These are phyloP conservation scores for Trichechus manatus DNA, from an alignment of 2,113 vertebrate genomes.

Conservation along the genomic window DNA sequence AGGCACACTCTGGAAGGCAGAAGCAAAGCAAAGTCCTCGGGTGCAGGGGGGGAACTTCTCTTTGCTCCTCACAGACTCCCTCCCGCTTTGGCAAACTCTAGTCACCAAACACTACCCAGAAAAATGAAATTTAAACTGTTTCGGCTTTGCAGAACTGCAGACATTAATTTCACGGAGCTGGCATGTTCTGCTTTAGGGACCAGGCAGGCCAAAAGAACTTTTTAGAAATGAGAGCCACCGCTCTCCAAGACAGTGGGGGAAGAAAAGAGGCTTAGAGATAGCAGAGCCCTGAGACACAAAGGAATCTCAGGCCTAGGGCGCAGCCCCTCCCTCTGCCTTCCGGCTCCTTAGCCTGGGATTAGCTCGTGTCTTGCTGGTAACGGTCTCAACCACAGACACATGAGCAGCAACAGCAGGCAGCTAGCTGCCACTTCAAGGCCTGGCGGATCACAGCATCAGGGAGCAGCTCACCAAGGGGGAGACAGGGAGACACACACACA, in stretches of 20 bases:
- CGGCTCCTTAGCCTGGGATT: neutral
- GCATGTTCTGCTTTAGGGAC: neutral
- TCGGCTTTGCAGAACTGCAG: slow-evolving; percentile 7
- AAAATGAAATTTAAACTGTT: slow-evolving; percentile 65
- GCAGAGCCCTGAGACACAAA: slow-evolving; percentile 73
- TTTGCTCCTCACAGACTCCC: neutral
- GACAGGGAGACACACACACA: neutral
- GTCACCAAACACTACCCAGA: slow-evolving; percentile 9
- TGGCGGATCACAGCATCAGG: neutral
- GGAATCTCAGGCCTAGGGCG: neutral
- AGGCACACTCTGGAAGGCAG: neutral
- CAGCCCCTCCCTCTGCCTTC: neutral
- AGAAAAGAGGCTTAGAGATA: slow-evolving; percentile 71
- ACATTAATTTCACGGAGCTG: neutral
- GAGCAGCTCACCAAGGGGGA: neutral
- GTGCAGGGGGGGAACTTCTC: neutral
- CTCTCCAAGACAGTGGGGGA: neutral
- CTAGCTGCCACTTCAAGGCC: neutral
- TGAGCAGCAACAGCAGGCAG: rapidly evolving
- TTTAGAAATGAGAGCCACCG: slow-evolving; percentile 35
- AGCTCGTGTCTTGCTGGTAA: neutral
- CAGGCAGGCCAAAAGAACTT: neutral
- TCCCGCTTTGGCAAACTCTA: slow-evolving; percentile 16
- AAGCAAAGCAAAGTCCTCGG: neutral
- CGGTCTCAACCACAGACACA: neutral